These are phyloP conservation scores for Galaxea fascicularis DNA, from an alignment of 92 coral and sea anemone genomes.

Conservation along the genomic window DNA sequence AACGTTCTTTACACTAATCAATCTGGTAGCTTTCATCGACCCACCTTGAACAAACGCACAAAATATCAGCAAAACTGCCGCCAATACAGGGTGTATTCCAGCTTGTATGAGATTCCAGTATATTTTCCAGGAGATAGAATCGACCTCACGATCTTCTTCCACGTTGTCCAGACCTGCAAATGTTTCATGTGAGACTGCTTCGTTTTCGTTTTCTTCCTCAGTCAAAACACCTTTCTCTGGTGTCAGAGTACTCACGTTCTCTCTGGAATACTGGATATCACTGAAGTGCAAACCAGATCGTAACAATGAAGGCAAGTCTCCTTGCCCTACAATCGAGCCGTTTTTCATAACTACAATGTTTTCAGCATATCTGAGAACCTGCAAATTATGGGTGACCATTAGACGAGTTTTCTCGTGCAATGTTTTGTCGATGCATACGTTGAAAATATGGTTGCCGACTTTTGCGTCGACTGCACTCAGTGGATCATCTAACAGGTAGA, in stretches of 20 bases:
- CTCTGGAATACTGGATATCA: background rate
- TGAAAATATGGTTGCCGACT: conserved; percentile 32
- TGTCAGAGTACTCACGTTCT: background rate
- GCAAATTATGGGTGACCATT: conserved; percentile 17
- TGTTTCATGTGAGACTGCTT: background rate
- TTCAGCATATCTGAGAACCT: conserved; percentile 9
- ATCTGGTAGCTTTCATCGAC: too few species aligned
- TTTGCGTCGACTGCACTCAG: conserved; percentile 43
- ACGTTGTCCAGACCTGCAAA: background rate
- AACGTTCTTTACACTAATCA: too few species aligned
- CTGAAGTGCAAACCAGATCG: background rate
- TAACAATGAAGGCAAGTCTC: background rate
- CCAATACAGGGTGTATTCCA: conserved; percentile 8
- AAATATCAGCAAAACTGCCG: background rate
- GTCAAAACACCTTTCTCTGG: background rate
- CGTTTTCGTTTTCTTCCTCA: background rate
- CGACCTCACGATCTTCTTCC: conserved; percentile 56
- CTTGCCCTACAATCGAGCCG: background rate
- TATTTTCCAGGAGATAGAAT: conserved; percentile 36
- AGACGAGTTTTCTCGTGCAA: conserved; percentile 31
- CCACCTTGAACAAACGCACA: conserved; percentile 12
- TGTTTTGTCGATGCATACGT: background rate
- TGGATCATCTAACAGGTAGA: conserved; percentile 38
- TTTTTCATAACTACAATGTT: conserved; percentile 33
- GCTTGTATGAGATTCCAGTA: conserved; percentile 49